A percentile compares a stretch with the other conserved stretches of the same genome.
Evolutionary conservation across 2,797 vertebrate species (phyloP).

Genomic region (Acrossocheilus wenchowensis): DNA sequence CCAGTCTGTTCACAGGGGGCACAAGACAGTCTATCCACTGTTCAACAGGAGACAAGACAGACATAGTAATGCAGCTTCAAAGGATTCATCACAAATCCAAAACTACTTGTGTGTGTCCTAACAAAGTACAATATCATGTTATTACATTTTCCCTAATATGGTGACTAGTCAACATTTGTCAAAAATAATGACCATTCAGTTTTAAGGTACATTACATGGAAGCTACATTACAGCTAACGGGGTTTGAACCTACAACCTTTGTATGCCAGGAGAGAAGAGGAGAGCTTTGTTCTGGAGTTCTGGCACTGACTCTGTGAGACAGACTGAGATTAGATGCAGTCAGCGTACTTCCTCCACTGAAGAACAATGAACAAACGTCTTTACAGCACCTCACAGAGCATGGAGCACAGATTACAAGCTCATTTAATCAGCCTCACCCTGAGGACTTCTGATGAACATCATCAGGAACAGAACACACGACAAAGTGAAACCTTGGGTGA

Average conservation of each 20-base stretch:
- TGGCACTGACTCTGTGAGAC: constrained; percentile 44
- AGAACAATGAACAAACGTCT: constrained; percentile 50
- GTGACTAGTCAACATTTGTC: background rate
- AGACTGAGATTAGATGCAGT: constrained; percentile 38
- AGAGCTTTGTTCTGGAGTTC: constrained; percentile 23
- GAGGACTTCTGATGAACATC: constrained; percentile 17
- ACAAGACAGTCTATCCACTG: constrained; percentile 9
- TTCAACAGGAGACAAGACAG: constrained; percentile 15
- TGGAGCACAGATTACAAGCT: background rate
- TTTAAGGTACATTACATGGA: too few species aligned
- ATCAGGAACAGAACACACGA: background rate
- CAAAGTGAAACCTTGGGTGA: background rate
- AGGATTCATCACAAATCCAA: background rate
- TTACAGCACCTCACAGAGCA: background rate
- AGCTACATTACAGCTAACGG: background rate
- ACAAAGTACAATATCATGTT: background rate
- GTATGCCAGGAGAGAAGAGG: background rate
- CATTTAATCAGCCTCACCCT: constrained; percentile 16
- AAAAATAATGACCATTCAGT: too few species aligned
- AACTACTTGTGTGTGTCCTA: background rate
- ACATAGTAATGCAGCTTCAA: constrained; percentile 2
- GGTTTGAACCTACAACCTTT: constrained; percentile 10
- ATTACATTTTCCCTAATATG: background rate
- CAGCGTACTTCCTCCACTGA: constrained; percentile 50
- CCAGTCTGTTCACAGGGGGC: constrained; percentile 18